Base-by-base conservation (phyloP, 1,140 invertebrate genomes). In the Papilio aristodemus region DNA sequence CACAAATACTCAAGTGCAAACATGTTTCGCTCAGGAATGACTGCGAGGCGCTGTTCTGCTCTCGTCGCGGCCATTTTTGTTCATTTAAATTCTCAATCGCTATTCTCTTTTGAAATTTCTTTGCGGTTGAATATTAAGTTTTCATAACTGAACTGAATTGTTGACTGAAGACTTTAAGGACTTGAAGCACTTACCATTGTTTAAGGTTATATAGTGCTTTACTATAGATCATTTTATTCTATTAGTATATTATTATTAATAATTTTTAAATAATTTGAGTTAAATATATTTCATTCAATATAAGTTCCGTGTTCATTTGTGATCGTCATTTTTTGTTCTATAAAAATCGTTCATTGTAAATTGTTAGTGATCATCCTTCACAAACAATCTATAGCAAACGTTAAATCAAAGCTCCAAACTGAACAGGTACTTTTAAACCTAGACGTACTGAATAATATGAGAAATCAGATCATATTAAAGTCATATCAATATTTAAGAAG, bases 1-100 rank as follows among this genome's bases (percentile, higher is more conserved):
- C 13, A 27, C 10, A 57, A 58, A 58, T 22, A 58, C 25, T 36
- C 7, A 4, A 59, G 32, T 59, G 57, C 57, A 59, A 59, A 36
- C 13, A 36, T 54, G 46, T 54, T 25, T 25, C 19, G 17, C 11
- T n/a, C n/a, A n/a, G n/a, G n/a, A n/a, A n/a, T 6, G 27, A 32
- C 27, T 32, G 19, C 10, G 8, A 5, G 19, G 19, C 43, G 9
- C 46, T 54, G 46, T 9, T 19, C 46, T 54, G 22, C 22, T 54
- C 46, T 54, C 13, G 54, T 8, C 9, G 13, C 67, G 9, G 50
- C 32, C 36, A 59, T 67, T 70, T n/a, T 43, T 72, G 69, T 69
- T 76, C 71, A 71, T 76, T 76, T 72, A 76, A 76, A 76, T 72
- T 74, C 68, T 71, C 72, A 73, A 74, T 78, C 50, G 67, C 68